Base-by-base conservation (phyloP, 2,888 invertebrate species). In the Eupithecia centaureata region DNA sequence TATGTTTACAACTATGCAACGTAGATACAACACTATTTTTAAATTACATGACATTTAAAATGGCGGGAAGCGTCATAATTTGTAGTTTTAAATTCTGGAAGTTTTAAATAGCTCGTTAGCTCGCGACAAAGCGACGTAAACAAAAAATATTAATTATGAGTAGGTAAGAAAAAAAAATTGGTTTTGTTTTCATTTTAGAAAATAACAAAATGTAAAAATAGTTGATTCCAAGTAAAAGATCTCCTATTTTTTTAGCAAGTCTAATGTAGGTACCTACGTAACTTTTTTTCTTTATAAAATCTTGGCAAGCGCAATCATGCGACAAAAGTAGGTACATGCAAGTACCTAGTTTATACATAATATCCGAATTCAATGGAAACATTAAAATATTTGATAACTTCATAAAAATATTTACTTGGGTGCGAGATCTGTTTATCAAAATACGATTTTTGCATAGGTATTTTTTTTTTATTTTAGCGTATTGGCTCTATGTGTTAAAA, bases 21-120 rank as follows among this genome's bases (percentile, higher is more conserved):
- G 65, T 65, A 70, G 70, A 66, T 67, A 71, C 71, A 71, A 71
- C 71, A 64, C 68, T 71, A 71, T 63, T 63, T 62, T 61, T 68
- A 64, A 62, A 68, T 68, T 66, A 66, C 52, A 67, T 76, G 73
- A 68, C 76, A 76, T 69, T 60, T 60, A 75, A 77, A 79, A 78
- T 79, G 81, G 81, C 81, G 81, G 81, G 81, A 82, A 67, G 70
- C 58, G 73, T 74, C 66, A 71, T 66, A 57, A 65, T 72, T 74
- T 73, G 62, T 65, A 62, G 66, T 73, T 72, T 60, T 58, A 56
- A 61, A 56, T 66, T 63, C 66, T 67, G 70, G 25, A 70, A 70
- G 13, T 18, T 56, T 56, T 10, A 56, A 57, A 28, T 56, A 30
- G 18, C 18, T 13, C 13, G 13, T 57, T 33, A 57, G 18, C 32